These are phyloP conservation scores for Pelmatolapia mariae DNA, from an alignment of 2,113 vertebrate species.

Conservation along the genomic window DNA sequence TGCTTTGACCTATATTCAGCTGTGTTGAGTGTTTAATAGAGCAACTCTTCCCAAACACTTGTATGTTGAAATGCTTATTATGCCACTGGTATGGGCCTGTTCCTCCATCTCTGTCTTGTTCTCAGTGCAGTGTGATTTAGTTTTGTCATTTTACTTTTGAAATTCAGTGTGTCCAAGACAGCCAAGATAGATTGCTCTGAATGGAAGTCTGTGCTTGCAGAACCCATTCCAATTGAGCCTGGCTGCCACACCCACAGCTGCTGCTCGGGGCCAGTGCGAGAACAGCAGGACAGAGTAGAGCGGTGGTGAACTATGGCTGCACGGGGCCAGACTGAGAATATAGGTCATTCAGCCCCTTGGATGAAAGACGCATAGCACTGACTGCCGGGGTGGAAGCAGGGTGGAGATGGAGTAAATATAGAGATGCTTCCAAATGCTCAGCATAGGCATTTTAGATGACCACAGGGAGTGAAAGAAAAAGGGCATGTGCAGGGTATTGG, in stretches of 20 bases:
- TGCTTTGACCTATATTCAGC: slow-evolving; percentile 58
- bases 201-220: slow-evolving; percentile 6
- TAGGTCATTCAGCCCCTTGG: slow-evolving; percentile 56
- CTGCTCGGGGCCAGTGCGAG: slow-evolving; percentile 15
- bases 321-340: slow-evolving; percentile 55
- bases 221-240: slow-evolving; percentile 36
- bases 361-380: slow-evolving; percentile 63
- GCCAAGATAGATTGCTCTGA: slow-evolving; percentile 19
- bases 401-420: slow-evolving; percentile 57
- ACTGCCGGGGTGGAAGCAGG: slow-evolving; percentile 25
- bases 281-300: slow-evolving; percentile 1
- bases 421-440: slow-evolving; percentile 37
- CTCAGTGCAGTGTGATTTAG: not conserved
- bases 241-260: slow-evolving; percentile 47
- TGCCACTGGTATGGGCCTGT: not conserved
- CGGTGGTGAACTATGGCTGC: slow-evolving; percentile 30
- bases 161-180: slow-evolving; percentile 2
- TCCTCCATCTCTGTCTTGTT: not conserved
- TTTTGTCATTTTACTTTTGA: slow-evolving; percentile 18
- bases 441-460: slow-evolving; percentile 36
- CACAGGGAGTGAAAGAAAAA: slow-evolving; percentile 36
- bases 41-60: slow-evolving; percentile 19
- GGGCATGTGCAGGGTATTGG: slow-evolving; percentile 8
- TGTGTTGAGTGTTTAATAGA: not conserved
- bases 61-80: slow-evolving; percentile 44